Base-by-base conservation (phyloP, 2,113 vertebrate genomes). In the Peromyscus leucopus region DNA sequence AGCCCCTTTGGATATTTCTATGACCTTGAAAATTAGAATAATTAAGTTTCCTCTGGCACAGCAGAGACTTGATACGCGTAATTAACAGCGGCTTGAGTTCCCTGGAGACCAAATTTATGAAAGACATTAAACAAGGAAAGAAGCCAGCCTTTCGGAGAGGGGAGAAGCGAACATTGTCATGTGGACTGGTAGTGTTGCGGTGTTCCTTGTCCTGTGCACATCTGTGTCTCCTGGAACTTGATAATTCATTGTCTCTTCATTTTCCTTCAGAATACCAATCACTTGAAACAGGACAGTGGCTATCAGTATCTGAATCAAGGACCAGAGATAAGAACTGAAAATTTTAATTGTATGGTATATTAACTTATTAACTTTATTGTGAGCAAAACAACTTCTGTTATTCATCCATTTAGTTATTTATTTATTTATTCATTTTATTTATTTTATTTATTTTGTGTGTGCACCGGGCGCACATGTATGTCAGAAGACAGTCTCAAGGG, bases 21-120 rank as follows among this genome's bases (percentile, higher is more conserved):
- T 97, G 95, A 96, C 97, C 95, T 98, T 97, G 97, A 96, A 97
- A 98, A 97, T 98, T 94, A 96, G 93, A 96, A 96, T 97, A 98
- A 98, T 98, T 97, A 98, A 76, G 93, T 97, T 98, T 96, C 91
- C 93, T 96, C 92, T 94, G 91, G 55, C 83, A 93, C 96, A 93
- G 63, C 0, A 36, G 94, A 87, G 95, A 88, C 51, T 97, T 80
- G 79, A 96, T 96, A 96, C 84, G 93, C 46, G 0, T 98, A 97
- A 98, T 98, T 97, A 97, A 96, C 87, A 96, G 84, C 89, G 93
- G 88, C 63, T 91, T 90, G 65, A 28, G 83, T 57, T 91, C 96
- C 84, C 65, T 39, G 57, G 89, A 94, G 92, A 94, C 75, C 89
- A 63, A 3, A 24, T 93, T 97, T 94, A 65, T 15, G 51, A 91